These are phyloP conservation scores for Aeoliscus strigatus DNA, from an alignment of 2,797 vertebrate genomes.

Conservation along the genomic window DNA sequence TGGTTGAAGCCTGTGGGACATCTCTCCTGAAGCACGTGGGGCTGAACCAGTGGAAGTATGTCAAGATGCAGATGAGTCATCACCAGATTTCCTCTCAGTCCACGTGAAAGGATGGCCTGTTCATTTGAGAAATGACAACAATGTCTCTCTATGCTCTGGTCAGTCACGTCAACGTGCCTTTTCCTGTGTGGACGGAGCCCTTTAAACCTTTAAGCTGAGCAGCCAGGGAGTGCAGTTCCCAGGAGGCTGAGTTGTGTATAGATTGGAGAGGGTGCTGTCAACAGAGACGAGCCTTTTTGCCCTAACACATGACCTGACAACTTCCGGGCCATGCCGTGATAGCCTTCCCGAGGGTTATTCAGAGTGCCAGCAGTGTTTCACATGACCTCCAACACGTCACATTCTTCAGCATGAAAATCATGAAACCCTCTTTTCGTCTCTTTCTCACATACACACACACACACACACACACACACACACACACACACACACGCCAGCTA, in stretches of 20 bases:
- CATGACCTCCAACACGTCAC: slow-evolving; percentile 66
- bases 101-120: slow-evolving; percentile 32
- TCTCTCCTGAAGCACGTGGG: slow-evolving; percentile 23
- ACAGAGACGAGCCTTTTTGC: slow-evolving; percentile 59
- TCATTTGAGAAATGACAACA: slow-evolving; percentile 36
- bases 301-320: slow-evolving; percentile 62
- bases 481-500: slow-evolving; percentile 23
- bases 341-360: slow-evolving; percentile 63
- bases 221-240: slow-evolving; percentile 51
- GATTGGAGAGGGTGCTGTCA: slow-evolving; percentile 57
- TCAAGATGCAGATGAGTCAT: slow-evolving; percentile 40
- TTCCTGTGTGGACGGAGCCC: slow-evolving; percentile 46
- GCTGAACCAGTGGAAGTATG: slow-evolving; percentile 32
- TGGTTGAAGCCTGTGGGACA: slow-evolving; percentile 29
- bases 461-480: slow-evolving; percentile 17
- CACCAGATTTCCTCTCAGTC: slow-evolving; percentile 35
- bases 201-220: slow-evolving; percentile 50
- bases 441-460: slow-evolving; percentile 9
- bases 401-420: slow-evolving; percentile 58
- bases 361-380: slow-evolving; percentile 68
- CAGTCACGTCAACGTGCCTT: slow-evolving; percentile 36
- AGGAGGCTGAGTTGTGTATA: slow-evolving; percentile 61
- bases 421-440: slow-evolving; percentile 30
- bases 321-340: slow-evolving; percentile 66
- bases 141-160: slow-evolving; percentile 48